phyloP scores from a whole-genome alignment of 2,888 invertebrate genomes.

The Cataglyphis cursor region DNA sequence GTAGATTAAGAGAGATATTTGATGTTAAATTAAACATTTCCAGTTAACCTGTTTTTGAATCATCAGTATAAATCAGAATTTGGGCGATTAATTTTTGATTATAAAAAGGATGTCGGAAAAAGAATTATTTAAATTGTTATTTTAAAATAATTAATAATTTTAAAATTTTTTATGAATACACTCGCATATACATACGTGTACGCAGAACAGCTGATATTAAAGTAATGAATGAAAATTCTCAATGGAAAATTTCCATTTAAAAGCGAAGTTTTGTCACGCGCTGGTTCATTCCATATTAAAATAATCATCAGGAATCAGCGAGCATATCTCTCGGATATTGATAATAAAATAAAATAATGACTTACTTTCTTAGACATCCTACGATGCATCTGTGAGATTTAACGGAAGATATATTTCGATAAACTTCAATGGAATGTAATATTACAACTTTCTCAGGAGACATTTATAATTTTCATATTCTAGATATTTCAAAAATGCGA shows the following conservation, averaged over 20 bases:
- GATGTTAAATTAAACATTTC: slow-evolving; percentile 37
- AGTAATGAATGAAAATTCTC: slow-evolving; percentile 40
- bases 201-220: not conserved
- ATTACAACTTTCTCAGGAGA: not conserved
- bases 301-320: not conserved
- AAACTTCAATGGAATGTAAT: slow-evolving; percentile 2
- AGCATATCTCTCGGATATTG: not conserved
- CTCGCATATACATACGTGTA: not conserved
- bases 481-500: slow-evolving; percentile 8
- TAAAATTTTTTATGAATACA: not conserved
- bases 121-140: not conserved
- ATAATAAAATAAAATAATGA: not conserved
- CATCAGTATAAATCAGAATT: not conserved
- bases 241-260: slow-evolving; percentile 22
- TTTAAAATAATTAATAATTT: not conserved
- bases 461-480: slow-evolving; percentile 16
- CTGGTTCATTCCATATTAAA: slow-evolving; percentile 1
- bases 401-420: slow-evolving; percentile 25
- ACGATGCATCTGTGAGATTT: not conserved
- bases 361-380: slow-evolving; percentile 17
- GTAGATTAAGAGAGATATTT: slow-evolving; percentile 8
- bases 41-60: not conserved
- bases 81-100: not conserved
- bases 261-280: slow-evolving; percentile 25
- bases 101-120: not conserved